Conservation (phyloP, 2,113 vertebrate species). For the Archilochus colubris region DNA sequence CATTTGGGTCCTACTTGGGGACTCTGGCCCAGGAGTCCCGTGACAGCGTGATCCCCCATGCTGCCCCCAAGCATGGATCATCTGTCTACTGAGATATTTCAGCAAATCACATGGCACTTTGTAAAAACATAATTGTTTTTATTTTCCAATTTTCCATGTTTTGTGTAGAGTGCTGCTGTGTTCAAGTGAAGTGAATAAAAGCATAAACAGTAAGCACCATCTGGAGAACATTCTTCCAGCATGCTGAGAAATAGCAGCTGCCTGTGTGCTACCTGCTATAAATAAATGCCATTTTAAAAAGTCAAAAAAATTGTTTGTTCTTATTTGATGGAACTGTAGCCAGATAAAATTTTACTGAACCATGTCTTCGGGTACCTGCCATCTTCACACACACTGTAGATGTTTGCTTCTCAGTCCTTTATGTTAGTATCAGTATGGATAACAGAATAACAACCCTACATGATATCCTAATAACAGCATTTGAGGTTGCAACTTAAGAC, state of each 20-base stretch:
- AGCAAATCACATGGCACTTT: slow-evolving; percentile 45
- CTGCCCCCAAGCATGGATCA: not conserved
- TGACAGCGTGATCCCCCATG: not conserved
- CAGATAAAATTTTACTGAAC: slow-evolving; percentile 62
- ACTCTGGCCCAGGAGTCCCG: rapidly evolving
- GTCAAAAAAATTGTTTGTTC: slow-evolving; percentile 59
- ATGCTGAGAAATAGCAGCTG: slow-evolving; percentile 75
- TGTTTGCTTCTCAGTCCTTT: slow-evolving; percentile 53
- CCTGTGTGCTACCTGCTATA: slow-evolving; percentile 79
- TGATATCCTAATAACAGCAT: slow-evolving; percentile 11
- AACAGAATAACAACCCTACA: slow-evolving; percentile 25
- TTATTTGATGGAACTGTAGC: slow-evolving; percentile 70
- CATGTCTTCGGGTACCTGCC: slow-evolving; percentile 33
- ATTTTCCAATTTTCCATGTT: slow-evolving; percentile 67
- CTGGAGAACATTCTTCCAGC: slow-evolving; percentile 80
- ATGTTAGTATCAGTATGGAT: slow-evolving; percentile 37
- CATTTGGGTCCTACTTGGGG: not conserved
- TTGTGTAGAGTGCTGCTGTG: slow-evolving; percentile 63
- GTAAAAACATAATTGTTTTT: slow-evolving; percentile 59
- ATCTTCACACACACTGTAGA: slow-evolving; percentile 13
- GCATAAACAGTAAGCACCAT: slow-evolving; percentile 78
- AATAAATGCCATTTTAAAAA: slow-evolving; percentile 76
- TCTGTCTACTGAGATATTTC: slow-evolving; percentile 13
- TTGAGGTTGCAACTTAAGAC: not conserved
- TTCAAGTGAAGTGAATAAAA: slow-evolving; percentile 72